Evolutionary conservation across 2,113 vertebrate species (phyloP), one percentile per base, ranked within the genome.

Genomic region (Bathybates hornii): DNA sequence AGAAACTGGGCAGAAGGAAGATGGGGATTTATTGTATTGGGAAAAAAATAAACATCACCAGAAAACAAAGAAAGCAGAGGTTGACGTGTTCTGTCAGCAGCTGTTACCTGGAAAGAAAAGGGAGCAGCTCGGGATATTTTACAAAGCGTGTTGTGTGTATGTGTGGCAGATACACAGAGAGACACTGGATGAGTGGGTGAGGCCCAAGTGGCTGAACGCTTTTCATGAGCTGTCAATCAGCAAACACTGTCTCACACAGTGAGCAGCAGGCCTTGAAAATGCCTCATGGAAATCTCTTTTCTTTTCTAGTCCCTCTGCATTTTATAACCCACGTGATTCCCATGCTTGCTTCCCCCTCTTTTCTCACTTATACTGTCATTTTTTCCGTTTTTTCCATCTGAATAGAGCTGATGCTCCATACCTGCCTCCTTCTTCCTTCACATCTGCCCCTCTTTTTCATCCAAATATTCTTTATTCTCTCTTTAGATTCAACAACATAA

Each of bases 191-290:
- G 73, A 78, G 73, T 59, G 92, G 87, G 89, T 89, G 90, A 90
- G 89, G 87, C 85, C 73, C 82, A 27, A 88, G 73, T 88, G 87
- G 88, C 85, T 82, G 61, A 76, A 82, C 2, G 29, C 86, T 86
- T 90, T 66, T 89, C 83, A 63, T 73, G 66, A 91, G 80, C 82
- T 88, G 89, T 89, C 89, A 93, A 76, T 94, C 90, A 91, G 21
- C 32, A 68, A 63, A 85, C 66, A 76, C 24, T 56, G 76, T 59
- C 38, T 19, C 85, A 54, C 59, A 54, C 87, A 29, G 85, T 5
- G 3, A 82, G 61, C 82, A 84, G 89, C 76, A 21, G 56, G 56
- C 34, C 45, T 41, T 87, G 9, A 83, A 85, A 86, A 24, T n/a
- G 63, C 43, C 81, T 88, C 68, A 90, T 80, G 89, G 85, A 81